Percentiles rank a stretch among this genome's conserved stretches.
These are phyloP conservation scores for Xenopus borealis DNA, from an alignment of 2,113 vertebrate genomes.

Conservation along the genomic window DNA sequence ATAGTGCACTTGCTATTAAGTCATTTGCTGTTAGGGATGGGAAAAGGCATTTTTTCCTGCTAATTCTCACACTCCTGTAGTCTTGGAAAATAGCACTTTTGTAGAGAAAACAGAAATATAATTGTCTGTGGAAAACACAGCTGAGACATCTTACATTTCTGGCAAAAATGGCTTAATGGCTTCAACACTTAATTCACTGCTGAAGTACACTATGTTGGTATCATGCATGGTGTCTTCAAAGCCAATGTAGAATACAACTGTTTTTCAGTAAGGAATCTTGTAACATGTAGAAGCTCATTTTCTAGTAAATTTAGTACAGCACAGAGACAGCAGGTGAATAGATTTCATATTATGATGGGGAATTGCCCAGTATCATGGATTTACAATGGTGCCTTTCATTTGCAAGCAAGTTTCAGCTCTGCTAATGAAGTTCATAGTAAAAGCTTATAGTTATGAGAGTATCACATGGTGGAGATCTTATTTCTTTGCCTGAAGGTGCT, in stretches of 20 bases:
- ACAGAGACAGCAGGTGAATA: no score
- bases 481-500: conserved; percentile 43
- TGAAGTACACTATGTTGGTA: no score
- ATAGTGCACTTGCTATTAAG: not conserved
- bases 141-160: not conserved
- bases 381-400: not conserved
- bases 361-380: not conserved
- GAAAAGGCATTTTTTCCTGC: not conserved
- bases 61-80: not conserved
- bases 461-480: conserved; percentile 25
- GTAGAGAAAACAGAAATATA: not conserved
- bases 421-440: conserved; percentile 37
- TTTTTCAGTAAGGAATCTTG: not conserved
- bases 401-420: conserved; percentile 3
- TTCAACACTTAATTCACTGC: not conserved
- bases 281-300: not conserved
- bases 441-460: conserved; percentile 26
- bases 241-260: no score
- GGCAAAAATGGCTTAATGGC: not conserved
- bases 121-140: not conserved
- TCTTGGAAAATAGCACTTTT: not conserved
- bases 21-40: not conserved
- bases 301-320: no score
- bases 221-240: no score
- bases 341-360: no score